Conservation (phyloP, 1,140 invertebrate species). For the Calosoma granatense region DNA sequence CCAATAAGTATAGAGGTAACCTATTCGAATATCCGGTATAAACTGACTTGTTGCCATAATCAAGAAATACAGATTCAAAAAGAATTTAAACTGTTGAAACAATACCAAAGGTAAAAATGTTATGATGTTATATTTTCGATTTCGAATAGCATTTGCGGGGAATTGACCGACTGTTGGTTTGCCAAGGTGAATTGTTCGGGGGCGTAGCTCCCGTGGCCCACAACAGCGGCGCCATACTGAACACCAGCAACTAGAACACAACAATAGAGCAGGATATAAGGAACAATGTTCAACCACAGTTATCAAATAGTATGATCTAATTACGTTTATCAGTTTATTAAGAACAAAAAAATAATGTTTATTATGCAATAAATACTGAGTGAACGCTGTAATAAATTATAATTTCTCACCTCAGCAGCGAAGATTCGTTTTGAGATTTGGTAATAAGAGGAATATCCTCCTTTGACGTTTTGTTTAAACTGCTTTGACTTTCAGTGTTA, state of each 20-base stretch:
- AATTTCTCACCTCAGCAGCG: slow-evolving; percentile 45
- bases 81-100: slow-evolving; percentile 98
- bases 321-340: too few relatives aligned
- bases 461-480: slow-evolving; percentile 43
- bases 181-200: slow-evolving; percentile 57
- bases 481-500: slow-evolving; percentile 40
- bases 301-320: slow-evolving; percentile 3
- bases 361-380: too few relatives aligned
- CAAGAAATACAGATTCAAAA: slow-evolving; percentile 96
- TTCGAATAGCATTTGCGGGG: slow-evolving; percentile 92
- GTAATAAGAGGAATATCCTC: slow-evolving; percentile 54
- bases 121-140: slow-evolving; percentile 98
- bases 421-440: slow-evolving; percentile 42
- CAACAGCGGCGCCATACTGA: slow-evolving; percentile 59
- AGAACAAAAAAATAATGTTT: background rate
- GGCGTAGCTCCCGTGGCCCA: slow-evolving; percentile 50
- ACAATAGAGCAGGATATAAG: slow-evolving; percentile 16
- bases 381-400: too few relatives aligned
- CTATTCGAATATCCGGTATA: slow-evolving; percentile 91
- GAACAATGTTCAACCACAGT: background rate
- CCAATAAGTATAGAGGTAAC: slow-evolving; percentile 98
- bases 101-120: slow-evolving; percentile 96
- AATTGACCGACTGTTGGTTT: slow-evolving; percentile 61
- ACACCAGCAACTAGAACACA: slow-evolving; percentile 47
- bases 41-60: slow-evolving; percentile 98